A percentile compares a stretch with the other conserved stretches of the same genome.
These are phyloP conservation scores for Drosophila aldrichi DNA, from an alignment of 2,888 invertebrate genomes.

Conservation along the genomic window DNA sequence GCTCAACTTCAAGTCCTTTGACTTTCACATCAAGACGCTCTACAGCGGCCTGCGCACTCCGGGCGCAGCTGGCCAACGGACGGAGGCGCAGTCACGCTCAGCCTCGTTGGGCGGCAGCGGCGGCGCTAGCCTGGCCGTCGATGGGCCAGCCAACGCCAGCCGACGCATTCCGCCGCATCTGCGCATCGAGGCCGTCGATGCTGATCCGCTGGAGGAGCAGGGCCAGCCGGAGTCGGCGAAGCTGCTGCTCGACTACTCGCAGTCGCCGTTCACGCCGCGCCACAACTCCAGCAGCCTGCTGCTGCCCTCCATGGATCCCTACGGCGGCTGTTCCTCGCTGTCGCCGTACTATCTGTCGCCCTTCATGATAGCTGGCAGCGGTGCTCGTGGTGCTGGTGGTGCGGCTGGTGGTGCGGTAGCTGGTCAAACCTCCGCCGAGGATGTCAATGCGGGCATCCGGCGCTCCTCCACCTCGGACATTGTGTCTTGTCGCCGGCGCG, in stretches of 20 bases:
- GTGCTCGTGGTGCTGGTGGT: slow-evolving; percentile 10
- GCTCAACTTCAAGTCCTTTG: slow-evolving; percentile 85
- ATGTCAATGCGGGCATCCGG: slow-evolving; percentile 74
- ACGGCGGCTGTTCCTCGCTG: slow-evolving; percentile 58
- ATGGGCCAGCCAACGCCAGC: slow-evolving; percentile 37
- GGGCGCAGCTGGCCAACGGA: slow-evolving; percentile 18
- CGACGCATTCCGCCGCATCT: slow-evolving; percentile 83
- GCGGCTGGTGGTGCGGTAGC: slow-evolving; percentile 7
- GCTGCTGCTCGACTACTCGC: slow-evolving; percentile 81
- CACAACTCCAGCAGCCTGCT: slow-evolving; percentile 79
- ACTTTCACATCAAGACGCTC: slow-evolving; percentile 84
- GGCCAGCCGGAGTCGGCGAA: slow-evolving; percentile 72
- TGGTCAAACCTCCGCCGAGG: slow-evolving; percentile 7
- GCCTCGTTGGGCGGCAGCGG: slow-evolving; percentile 41
- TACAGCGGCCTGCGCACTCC: slow-evolving; percentile 81
- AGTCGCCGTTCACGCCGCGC: slow-evolving; percentile 82
- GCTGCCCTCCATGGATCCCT: slow-evolving; percentile 71
- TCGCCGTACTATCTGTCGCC: slow-evolving; percentile 84
- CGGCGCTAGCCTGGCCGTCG: slow-evolving; percentile 30
- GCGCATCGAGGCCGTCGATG: slow-evolving; percentile 83
- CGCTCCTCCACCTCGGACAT: slow-evolving; percentile 85
- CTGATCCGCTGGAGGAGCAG: slow-evolving; percentile 54
- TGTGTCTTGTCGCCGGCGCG: slow-evolving; percentile 78
- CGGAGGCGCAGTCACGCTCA: slow-evolving; percentile 51
- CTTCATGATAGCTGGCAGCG: slow-evolving; percentile 44